These are phyloP conservation scores for Casuarius casuarius DNA, from an alignment of 2,113 vertebrate species.

Conservation along the genomic window DNA sequence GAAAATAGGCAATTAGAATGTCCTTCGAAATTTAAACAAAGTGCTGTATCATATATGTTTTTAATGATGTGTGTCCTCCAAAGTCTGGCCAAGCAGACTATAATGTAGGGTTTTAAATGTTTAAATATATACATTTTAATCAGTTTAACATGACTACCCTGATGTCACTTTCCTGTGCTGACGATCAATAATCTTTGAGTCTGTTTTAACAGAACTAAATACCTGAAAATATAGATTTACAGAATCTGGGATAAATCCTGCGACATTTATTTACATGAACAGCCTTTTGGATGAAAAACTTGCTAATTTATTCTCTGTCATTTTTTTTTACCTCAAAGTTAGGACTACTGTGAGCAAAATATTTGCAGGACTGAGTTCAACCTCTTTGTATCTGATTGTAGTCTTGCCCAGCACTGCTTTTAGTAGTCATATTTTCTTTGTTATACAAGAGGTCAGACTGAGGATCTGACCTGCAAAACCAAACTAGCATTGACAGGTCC, in stretches of 20 bases:
- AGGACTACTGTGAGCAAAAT: neutral
- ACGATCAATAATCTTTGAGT: neutral
- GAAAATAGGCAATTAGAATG: neutral
- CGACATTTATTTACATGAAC: neutral
- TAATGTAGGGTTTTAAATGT: neutral
- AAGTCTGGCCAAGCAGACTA: neutral
- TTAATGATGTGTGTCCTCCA: neutral
- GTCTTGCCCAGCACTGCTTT: neutral
- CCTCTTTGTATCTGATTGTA: neutral
- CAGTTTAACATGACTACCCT: neutral
- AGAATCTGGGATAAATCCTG: neutral
- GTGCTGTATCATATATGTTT: neutral
- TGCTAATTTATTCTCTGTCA: neutral
- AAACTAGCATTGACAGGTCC: neutral
- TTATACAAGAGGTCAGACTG: neutral
- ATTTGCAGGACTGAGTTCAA: too few relatives aligned
- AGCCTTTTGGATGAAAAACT: neutral
- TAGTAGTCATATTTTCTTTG: neutral
- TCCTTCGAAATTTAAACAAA: neutral
- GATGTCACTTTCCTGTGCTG: neutral
- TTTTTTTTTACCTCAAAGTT: neutral
- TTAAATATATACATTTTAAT: neutral
- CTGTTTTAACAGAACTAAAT: neutral
- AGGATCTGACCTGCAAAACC: neutral
- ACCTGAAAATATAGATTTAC: neutral